Evolutionary conservation across 2,797 vertebrate genomes (phyloP).

Genomic region (Pseudochromis fuscus): DNA sequence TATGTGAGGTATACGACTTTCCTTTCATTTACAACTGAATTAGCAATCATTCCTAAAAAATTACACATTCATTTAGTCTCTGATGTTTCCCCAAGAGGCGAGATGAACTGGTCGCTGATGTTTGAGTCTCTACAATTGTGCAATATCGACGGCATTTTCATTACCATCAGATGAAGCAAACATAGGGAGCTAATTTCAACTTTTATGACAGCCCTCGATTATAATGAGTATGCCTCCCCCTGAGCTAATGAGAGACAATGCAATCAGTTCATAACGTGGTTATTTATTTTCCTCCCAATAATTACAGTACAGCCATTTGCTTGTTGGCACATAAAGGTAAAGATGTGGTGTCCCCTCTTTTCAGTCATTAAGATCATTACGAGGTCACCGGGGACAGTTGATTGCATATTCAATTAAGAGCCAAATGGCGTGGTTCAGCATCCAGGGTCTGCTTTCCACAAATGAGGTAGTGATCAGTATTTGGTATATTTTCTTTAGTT

Average conservation of each 20-base stretch:
- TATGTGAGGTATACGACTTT: background rate
- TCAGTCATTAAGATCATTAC: constrained; percentile 32
- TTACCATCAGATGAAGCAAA: constrained; percentile 58
- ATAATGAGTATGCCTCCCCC: constrained; percentile 49
- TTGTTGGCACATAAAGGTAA: constrained; percentile 47
- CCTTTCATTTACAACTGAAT: constrained; percentile 22
- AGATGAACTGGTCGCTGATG: constrained; percentile 37
- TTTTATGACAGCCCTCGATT: constrained; percentile 58
- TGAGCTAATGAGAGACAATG: constrained; percentile 60
- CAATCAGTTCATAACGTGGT: constrained; percentile 58
- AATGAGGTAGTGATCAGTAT: background rate
- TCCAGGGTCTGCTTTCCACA: background rate
- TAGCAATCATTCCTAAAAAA: constrained; percentile 7
- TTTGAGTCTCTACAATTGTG: constrained; percentile 28
- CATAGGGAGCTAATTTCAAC: constrained; percentile 61
- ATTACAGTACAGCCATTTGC: constrained; percentile 43
- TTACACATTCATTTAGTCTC: constrained; percentile 25
- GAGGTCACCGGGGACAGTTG: constrained; percentile 14
- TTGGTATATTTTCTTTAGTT: background rate
- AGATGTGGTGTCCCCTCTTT: constrained; percentile 7
- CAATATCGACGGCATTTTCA: constrained; percentile 44
- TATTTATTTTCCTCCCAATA: constrained; percentile 48
- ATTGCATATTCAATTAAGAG: background rate
- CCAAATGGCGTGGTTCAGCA: background rate
- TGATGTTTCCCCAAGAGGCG: constrained; percentile 28